phyloP scores from a whole-genome alignment of 2,888 invertebrate species.

The Colletes collaris region DNA sequence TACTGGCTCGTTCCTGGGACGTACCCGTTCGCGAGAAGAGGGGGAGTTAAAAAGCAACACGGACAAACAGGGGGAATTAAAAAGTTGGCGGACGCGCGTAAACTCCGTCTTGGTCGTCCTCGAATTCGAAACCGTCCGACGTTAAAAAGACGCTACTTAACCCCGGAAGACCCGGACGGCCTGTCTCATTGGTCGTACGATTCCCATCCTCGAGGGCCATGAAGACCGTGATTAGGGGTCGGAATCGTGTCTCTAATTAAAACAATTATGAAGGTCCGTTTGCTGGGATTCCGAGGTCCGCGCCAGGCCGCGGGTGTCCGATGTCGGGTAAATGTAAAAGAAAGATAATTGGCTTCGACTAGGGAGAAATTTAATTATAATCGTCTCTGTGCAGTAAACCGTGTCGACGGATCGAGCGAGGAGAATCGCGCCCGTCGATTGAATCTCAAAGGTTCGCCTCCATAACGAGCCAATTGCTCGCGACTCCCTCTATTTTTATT shows the following conservation, averaged over 20 bases:
- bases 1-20: conserved; percentile 19
- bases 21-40: neutral
- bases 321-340: conserved; percentile 54
- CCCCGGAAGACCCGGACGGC: too few relatives aligned
- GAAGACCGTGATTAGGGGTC: conserved; percentile 33
- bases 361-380: conserved; percentile 64
- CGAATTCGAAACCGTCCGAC: conserved; percentile 1
- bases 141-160: conserved; percentile 15
- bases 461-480: neutral
- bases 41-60: neutral
- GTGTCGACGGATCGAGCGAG: conserved; percentile 9
- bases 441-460: conserved; percentile 8
- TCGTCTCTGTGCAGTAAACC: conserved; percentile 36
- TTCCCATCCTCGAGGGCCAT: neutral
- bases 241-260: conserved; percentile 67
- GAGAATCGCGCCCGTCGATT: neutral
- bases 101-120: neutral
- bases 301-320: conserved; percentile 15
- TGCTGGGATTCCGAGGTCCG: conserved; percentile 17
- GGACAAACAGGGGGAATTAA: conserved; percentile 9
- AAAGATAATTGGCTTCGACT: conserved; percentile 64
- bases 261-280: conserved; percentile 66
- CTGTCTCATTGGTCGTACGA: neutral
- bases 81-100: conserved; percentile 25
- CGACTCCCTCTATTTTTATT: neutral